These are phyloP conservation scores for Chromoteleia sp. DNA, from an alignment of 2,888 invertebrate genomes.

Conservation along the genomic window DNA sequence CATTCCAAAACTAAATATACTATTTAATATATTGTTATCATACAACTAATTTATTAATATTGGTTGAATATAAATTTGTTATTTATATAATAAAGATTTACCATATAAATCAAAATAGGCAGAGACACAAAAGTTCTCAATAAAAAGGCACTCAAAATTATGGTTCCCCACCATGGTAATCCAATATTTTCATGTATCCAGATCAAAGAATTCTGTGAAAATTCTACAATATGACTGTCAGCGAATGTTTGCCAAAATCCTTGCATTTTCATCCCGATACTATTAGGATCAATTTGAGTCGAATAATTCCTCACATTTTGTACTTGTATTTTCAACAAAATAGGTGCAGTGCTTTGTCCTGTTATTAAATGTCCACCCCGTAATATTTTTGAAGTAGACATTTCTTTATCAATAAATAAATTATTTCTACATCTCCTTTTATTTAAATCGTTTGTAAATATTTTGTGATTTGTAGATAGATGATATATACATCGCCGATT, in stretches of 20 bases:
- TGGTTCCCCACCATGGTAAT: conserved; percentile 43
- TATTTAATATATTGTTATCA: too few relatives aligned
- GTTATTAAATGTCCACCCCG: not conserved
- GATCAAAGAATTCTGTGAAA: conserved; percentile 25
- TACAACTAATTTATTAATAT: too few relatives aligned
- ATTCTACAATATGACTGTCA: conserved; percentile 6
- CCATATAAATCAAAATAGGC: conserved; percentile 28
- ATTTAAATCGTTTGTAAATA: not conserved
- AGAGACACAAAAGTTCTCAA: conserved; percentile 19
- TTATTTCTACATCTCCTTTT: not conserved
- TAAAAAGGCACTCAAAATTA: conserved; percentile 26
- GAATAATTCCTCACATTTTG: conserved; percentile 5
- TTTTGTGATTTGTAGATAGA: conserved; percentile 3
- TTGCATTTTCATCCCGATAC: not conserved
- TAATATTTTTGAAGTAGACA: not conserved
- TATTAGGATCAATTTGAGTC: not conserved
- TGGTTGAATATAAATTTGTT: not conserved
- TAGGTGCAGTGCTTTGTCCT: not conserved
- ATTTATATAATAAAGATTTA: conserved; percentile 18
- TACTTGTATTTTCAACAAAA: not conserved
- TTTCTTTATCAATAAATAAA: not conserved
- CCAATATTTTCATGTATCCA: conserved; percentile 27
- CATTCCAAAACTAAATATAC: too few relatives aligned
- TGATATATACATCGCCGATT: conserved; percentile 4
- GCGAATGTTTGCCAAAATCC: not conserved